Evolutionary conservation across 2,113 vertebrate genomes (phyloP).

Genomic region (Galemys pyrenaicus): DNA sequence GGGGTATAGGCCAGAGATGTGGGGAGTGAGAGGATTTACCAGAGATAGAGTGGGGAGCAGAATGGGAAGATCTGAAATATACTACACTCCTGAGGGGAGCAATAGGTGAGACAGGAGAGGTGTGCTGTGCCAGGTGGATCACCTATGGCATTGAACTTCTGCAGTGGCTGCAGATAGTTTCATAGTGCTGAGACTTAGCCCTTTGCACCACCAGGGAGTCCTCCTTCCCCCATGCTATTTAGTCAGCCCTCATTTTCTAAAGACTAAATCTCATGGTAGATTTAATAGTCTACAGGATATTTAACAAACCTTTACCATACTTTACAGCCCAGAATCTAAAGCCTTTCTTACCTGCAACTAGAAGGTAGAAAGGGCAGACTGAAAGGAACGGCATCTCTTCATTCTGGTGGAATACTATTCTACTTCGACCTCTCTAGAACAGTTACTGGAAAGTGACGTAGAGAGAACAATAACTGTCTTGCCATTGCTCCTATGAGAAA

Average conservation of each 20-base stretch:
- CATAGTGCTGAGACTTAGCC: no score
- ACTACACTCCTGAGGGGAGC: no score
- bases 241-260: background rate
- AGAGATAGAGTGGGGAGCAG: no score
- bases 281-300: background rate
- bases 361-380: background rate
- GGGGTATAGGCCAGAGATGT: no score
- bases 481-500: background rate
- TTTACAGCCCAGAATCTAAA: background rate
- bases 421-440: background rate
- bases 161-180: no score
- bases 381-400: background rate
- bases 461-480: background rate
- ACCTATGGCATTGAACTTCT: no score
- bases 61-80: no score
- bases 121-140: no score
- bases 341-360: background rate
- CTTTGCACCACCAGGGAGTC: no score
- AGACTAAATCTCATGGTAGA: background rate
- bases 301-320: background rate
- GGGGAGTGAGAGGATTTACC: no score
- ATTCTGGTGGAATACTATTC: background rate
- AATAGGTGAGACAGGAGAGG: no score
- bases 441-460: background rate
- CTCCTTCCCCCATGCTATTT: background rate